These are phyloP conservation scores for Helobdella robusta DNA, from an alignment of 2,888 invertebrate genomes.

Conservation along the genomic window DNA sequence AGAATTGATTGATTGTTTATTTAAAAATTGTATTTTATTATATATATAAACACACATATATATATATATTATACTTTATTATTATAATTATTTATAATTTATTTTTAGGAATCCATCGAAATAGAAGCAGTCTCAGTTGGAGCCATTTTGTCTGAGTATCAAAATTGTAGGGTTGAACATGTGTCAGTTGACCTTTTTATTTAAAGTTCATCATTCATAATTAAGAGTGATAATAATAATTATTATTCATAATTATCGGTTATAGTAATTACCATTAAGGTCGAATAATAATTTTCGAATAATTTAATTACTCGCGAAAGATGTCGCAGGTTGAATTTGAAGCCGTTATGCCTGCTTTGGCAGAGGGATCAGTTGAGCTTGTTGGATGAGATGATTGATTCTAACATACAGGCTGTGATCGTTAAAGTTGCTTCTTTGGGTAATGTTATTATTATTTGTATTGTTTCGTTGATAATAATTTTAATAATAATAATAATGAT, in stretches of 20 bases:
- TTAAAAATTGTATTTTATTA: too few species aligned
- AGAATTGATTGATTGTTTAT: not conserved
- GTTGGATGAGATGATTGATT: constrained; percentile 89
- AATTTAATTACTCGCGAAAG: constrained; percentile 54
- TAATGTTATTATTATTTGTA: constrained; percentile 26
- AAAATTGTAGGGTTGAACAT: constrained; percentile 91
- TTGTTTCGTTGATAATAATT: not conserved
- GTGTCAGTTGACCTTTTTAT: constrained; percentile 62
- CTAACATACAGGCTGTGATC: constrained; percentile 80
- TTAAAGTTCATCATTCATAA: not conserved
- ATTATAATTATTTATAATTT: constrained; percentile 13
- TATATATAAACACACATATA: too few species aligned
- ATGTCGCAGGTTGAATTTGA: constrained; percentile 77
- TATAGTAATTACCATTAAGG: not conserved
- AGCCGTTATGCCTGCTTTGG: too few species aligned
- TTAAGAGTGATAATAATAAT: not conserved
- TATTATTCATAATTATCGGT: too few species aligned
- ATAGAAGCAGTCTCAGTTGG: constrained; percentile 91
- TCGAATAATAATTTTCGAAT: too few species aligned
- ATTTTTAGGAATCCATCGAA: constrained; percentile 43
- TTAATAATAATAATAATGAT: not conserved
- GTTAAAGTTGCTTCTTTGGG: constrained; percentile 90
- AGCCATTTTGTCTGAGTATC: constrained; percentile 95
- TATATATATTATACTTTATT: too few species aligned
- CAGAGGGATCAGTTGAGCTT: constrained; percentile 85